Conservation (phyloP, 2,888 invertebrate species). For the Euplexia lucipara region DNA sequence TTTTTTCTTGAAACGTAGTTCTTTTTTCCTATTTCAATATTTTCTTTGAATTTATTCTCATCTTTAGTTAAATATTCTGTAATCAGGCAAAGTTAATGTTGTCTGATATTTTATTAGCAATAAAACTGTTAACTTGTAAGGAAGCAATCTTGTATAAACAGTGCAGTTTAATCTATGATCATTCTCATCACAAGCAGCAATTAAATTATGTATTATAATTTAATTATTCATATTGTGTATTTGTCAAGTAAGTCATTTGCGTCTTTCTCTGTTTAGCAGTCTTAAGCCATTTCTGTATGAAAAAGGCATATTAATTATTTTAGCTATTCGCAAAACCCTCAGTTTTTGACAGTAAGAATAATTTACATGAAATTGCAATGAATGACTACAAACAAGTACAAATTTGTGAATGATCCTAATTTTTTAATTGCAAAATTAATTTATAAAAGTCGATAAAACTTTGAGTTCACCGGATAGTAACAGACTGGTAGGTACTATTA, state of each 20-base stretch:
- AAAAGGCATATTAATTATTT: slow-evolving; percentile 4
- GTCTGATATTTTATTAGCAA: not conserved
- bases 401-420: too few species aligned
- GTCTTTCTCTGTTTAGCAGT: not conserved
- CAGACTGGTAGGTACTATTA: too few species aligned
- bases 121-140: slow-evolving; percentile 10
- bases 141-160: slow-evolving; percentile 5
- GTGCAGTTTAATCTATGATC: not conserved
- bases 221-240: not conserved
- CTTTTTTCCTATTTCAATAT: not conserved
- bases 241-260: not conserved
- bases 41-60: not conserved
- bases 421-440: too few species aligned
- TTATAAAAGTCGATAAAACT: too few species aligned
- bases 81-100: not conserved
- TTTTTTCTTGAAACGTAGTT: too few species aligned
- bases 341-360: too few species aligned
- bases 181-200: not conserved
- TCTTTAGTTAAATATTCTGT: not conserved
- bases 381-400: too few species aligned
- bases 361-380: too few species aligned
- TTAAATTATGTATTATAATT: too few species aligned
- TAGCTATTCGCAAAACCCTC: too few species aligned
- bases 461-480: too few species aligned
- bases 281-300: not conserved